phyloP scores from a whole-genome alignment of 2,888 invertebrate species.

The Acanthosepion pharaonis region DNA sequence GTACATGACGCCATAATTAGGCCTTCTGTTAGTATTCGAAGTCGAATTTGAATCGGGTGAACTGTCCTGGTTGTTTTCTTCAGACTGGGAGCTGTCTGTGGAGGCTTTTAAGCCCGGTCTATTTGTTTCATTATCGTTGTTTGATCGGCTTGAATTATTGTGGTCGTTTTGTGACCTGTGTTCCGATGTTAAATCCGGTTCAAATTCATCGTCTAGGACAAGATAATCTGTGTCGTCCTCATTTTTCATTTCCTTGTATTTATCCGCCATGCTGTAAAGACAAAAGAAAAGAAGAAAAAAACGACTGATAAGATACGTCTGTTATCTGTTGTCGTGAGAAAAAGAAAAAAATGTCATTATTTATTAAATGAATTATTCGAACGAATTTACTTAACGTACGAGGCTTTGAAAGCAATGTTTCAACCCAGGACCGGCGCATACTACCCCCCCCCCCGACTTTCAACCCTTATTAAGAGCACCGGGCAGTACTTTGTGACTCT shows the following conservation, averaged over 20 bases:
- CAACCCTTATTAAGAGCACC: too few species aligned
- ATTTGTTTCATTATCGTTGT: not conserved
- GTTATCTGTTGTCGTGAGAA: too few species aligned
- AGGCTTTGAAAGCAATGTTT: too few species aligned
- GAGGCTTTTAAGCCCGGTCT: not conserved
- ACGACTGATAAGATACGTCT: not conserved
- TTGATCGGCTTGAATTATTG: not conserved
- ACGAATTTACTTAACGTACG: too few species aligned
- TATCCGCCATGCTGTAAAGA: conserved; percentile 52
- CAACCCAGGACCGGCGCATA: too few species aligned
- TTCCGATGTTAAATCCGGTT: conserved; percentile 48
- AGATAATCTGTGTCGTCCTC: conserved; percentile 53
- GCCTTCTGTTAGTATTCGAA: not conserved
- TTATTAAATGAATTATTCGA: too few species aligned
- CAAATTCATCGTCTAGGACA: conserved; percentile 53
- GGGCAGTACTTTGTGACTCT: too few species aligned
- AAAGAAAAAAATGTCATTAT: too few species aligned
- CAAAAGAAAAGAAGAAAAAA: not conserved
- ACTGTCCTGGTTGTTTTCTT: conserved; percentile 39
- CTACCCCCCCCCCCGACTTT: too few species aligned
- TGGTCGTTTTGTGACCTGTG: not conserved
- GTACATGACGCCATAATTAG: conserved; percentile 4
- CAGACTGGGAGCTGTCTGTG: conserved; percentile 50
- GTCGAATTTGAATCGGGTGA: conserved; percentile 23
- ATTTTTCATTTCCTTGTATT: conserved; percentile 45